phyloP scores from a whole-genome alignment of 2,113 vertebrate genomes.

The Capreolus pygargus region DNA sequence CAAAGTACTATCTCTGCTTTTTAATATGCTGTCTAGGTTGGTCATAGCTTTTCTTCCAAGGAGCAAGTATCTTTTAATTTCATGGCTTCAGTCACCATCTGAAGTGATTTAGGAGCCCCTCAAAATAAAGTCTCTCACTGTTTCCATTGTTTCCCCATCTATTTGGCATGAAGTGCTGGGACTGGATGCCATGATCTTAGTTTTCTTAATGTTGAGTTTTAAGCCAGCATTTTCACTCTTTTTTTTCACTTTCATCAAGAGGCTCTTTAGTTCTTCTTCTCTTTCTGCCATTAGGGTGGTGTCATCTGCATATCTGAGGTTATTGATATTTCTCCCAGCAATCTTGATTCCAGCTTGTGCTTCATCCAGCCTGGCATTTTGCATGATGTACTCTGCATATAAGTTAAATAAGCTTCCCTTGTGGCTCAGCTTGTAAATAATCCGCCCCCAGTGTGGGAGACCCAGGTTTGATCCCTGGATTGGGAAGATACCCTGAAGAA shows the following conservation, averaged over 20 bases:
- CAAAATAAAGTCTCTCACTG: neutral
- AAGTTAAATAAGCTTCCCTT: neutral
- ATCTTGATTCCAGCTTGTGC: neutral
- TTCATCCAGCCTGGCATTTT: accelerated
- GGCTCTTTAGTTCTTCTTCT: neutral
- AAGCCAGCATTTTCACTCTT: neutral
- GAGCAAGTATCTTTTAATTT: neutral
- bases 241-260: neutral
- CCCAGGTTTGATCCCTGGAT: neutral
- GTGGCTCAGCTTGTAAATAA: neutral
- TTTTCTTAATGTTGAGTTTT: neutral
- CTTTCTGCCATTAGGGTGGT: neutral
- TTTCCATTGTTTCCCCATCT: neutral
- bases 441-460: accelerated
- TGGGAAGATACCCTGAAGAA: neutral
- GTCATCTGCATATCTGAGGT: neutral
- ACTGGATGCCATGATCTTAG: accelerated
- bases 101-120: neutral
- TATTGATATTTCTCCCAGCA: neutral
- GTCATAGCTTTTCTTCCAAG: neutral
- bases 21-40: neutral
- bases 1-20: neutral
- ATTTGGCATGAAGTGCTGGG: neutral
- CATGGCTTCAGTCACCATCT: neutral
- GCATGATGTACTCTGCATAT: neutral